phyloP scores from a whole-genome alignment of 2,888 invertebrate genomes.

The Oxystoma pomonae region DNA sequence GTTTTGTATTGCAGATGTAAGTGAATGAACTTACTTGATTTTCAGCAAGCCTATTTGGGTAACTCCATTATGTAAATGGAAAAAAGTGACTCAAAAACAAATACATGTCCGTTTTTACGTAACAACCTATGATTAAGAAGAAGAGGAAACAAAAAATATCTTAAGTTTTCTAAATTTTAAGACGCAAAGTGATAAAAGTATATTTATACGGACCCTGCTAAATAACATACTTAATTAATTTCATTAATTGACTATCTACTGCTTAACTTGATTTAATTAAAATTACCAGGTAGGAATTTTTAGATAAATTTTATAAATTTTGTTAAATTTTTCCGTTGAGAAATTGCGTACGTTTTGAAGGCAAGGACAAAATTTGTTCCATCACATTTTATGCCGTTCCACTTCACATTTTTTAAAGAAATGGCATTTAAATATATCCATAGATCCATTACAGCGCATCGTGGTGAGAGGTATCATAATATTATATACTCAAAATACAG shows the following conservation, averaged over 20 bases:
- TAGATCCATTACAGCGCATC: no score
- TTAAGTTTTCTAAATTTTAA: conserved; percentile 39
- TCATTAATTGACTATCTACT: background rate
- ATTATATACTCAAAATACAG: no score
- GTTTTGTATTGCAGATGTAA: no score
- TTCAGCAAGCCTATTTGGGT: no score
- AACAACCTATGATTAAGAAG: background rate
- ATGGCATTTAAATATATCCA: background rate
- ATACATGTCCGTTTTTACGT: conserved; percentile 10
- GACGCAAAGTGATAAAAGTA: conserved; percentile 44
- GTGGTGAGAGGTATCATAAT: background rate
- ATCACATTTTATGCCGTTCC: conserved; percentile 2
- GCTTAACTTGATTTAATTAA: background rate
- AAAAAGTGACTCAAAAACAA: no score
- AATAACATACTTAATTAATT: conserved; percentile 21
- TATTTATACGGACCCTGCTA: conserved; percentile 43
- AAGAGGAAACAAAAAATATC: conserved; percentile 14
- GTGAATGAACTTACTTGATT: no score
- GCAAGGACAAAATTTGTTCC: conserved; percentile 1
- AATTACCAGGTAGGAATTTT: no score
- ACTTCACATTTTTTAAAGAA: conserved; percentile 4
- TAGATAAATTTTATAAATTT: conserved; percentile 9
- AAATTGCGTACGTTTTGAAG: background rate
- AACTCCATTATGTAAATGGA: no score
- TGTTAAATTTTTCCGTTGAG: conserved; percentile 15